Evolutionary conservation across 2,113 vertebrate genomes (phyloP), one percentile per base, ranked within the genome.

Genomic region (Gnathonemus echidnorhynchus): DNA sequence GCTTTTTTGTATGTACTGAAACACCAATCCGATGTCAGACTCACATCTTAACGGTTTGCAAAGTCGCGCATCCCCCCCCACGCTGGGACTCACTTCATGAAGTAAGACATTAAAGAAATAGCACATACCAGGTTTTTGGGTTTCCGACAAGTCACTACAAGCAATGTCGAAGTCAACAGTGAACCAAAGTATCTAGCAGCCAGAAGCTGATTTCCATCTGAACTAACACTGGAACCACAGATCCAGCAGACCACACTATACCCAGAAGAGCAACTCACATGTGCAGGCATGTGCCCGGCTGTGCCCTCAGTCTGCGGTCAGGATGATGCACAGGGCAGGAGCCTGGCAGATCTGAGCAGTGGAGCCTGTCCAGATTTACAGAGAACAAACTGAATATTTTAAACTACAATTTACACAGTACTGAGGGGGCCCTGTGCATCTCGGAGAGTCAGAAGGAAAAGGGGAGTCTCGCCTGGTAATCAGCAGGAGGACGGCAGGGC

Each of bases 301-400:
- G 0, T 21, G 21, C 49, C 80, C 80, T 50, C 24, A 31, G 13
- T 17, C 46, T 52, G 74, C 2, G 13, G 70, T 5, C 11, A 11
- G 27, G 27, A 13, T 15, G 80, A 46, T 24, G 39, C 45, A 84
- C 39, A 24, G 80, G 46, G 39, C 42, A 1, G 3, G 19, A 48
- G 45, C 17, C 83, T 3, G 17, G 11, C 10, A 83, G 39, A 42
- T 42, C 35, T 45, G 58, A 70, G 45, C 88, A 39, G 27, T 27
- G 17, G 42, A 50, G 66, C 27, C 74, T n/a, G 35, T 35, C 83
- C 58, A 56, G 11, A 86, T 49, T 86, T 62, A 49, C 42, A 27
- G 80, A 86, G 89, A 62, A 90, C 88, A 88, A 88, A 90, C 66
- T 35, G 66, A 88, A 90, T 90, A 87, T 90, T 90, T 90, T 39